Base-by-base conservation (phyloP, 2,797 vertebrate genomes). In the Rhinogobio ventralis region DNA sequence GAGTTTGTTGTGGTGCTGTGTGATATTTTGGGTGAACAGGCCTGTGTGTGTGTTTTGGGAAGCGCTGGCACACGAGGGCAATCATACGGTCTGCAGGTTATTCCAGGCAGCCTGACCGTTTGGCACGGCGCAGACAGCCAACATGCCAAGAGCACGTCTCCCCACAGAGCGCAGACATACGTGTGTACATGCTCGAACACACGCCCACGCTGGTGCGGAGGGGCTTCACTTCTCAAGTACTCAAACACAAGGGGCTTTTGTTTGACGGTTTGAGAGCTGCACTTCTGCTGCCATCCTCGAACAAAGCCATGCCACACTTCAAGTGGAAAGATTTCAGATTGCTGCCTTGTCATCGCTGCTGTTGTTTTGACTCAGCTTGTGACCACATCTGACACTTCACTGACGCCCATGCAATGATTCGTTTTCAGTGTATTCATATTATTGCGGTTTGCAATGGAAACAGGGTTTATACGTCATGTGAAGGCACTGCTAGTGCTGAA, bases 21-120 rank as follows among this genome's bases (percentile, higher is more conserved):
- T 83, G 84, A 76, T 83, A 76, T 76, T 86, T 5, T 83, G 89
- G 74, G 67, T 74, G 79, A 33, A 57, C 36, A 60, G 68, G 53
- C 82, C 6, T 62, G 53, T 69, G 76, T 72, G 82, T 82, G 85
- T 88, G 67, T 86, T 64, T 73, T 71, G 20, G n/a, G 36, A 55
- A 78, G 85, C 62, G 67, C 46, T 82, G 81, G 64, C 7, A 45
- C 55, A 66, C 15, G 4, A 2, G 28, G 28, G n/a, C 11, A 72
- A n/a, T 76, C 73, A 64, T 79, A 81, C 80, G 82, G 84, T 85
- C 79, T 30, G 77, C 79, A 75, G 84, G 81, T 87, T 81, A 85
- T 81, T 67, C 36, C 77, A 79, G 80, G 87, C 86, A 83, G 79
- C 80, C 64, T 82, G 86, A 89, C 66, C 79, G 85, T 76, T 90